These are phyloP conservation scores for Arctopsyche grandis DNA, from an alignment of 1,140 invertebrate species.

Conservation along the genomic window DNA sequence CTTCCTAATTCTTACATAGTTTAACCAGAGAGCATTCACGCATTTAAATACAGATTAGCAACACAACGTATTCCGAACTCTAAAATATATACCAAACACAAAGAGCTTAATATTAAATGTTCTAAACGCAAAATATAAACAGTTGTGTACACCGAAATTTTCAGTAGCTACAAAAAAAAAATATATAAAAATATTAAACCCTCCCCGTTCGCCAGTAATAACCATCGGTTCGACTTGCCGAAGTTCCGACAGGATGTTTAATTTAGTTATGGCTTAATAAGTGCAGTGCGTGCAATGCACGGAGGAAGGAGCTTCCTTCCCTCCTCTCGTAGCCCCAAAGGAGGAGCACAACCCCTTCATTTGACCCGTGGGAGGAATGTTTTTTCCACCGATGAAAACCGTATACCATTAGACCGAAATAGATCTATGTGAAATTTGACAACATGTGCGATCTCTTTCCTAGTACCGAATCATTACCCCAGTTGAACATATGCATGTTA, in stretches of 20 bases:
- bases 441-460: conserved; percentile 42
- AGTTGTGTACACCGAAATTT: no score
- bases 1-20: no score
- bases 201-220: background rate
- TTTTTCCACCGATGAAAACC: conserved; percentile 39
- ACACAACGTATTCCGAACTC: no score
- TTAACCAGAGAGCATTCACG: no score
- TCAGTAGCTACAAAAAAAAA: no score
- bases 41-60: no score
- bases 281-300: conserved; percentile 27
- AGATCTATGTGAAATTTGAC: conserved; percentile 41
- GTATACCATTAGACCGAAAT: conserved; percentile 37
- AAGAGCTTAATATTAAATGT: no score
- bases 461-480: no score
- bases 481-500: background rate
- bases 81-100: no score
- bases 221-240: background rate
- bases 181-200: no score
- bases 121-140: no score
- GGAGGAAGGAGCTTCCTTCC: background rate
- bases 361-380: conserved; percentile 45
- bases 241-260: conserved; percentile 39
- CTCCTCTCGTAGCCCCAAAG: background rate
- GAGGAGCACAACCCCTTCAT: conserved; percentile 17
- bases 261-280: conserved; percentile 44